phyloP scores from a whole-genome alignment of 2,888 invertebrate genomes.

The Entomobrya proxima region DNA sequence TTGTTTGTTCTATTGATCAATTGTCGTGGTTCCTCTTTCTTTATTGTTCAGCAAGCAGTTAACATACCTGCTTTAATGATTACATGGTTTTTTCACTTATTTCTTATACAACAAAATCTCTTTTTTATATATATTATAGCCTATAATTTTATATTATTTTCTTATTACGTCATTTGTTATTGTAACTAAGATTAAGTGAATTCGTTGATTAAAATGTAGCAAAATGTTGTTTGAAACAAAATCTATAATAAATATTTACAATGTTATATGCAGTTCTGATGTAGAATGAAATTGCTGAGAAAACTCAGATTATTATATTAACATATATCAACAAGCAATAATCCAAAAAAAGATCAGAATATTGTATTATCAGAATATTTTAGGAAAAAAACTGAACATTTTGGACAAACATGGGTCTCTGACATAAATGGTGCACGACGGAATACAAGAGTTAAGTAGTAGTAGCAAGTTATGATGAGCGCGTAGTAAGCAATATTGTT shows the following conservation, averaged over 20 bases:
- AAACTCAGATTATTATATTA: neutral
- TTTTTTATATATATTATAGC: neutral
- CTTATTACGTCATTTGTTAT: neutral
- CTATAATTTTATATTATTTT: neutral
- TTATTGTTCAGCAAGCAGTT: constrained; percentile 16
- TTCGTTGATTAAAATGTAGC: constrained; percentile 53
- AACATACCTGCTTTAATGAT: constrained; percentile 8
- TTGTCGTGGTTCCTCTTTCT: neutral
- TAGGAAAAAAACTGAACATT: neutral
- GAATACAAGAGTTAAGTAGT: constrained; percentile 19
- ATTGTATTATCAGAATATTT: neutral
- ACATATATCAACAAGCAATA: neutral
- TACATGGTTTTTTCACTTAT: neutral
- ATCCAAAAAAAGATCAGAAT: neutral
- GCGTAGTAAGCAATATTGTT: neutral
- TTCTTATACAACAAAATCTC: neutral
- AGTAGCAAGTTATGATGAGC: neutral
- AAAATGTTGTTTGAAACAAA: constrained; percentile 37
- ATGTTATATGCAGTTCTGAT: neutral
- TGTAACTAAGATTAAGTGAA: constrained; percentile 14
- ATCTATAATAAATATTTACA: neutral
- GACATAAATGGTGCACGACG: neutral
- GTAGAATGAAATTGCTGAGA: neutral
- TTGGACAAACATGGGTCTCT: neutral
- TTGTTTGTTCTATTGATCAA: constrained; percentile 21